Percentiles rank a stretch among this genome's conserved stretches.
phyloP scores from a whole-genome alignment of 2,888 invertebrate genomes.

The Xestia c-nigrum region DNA sequence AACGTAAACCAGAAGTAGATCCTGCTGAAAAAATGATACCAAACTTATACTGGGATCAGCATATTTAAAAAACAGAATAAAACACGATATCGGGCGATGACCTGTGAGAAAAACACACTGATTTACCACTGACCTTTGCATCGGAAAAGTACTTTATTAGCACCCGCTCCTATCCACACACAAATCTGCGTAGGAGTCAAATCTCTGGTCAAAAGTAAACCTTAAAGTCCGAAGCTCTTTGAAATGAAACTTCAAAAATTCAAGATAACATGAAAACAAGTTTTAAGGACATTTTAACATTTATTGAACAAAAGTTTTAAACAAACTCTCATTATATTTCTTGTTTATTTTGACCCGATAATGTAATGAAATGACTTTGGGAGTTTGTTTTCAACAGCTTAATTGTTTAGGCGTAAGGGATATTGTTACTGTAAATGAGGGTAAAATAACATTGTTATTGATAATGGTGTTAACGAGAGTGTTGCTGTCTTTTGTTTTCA shows the following conservation, averaged over 20 bases:
- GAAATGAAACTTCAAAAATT: slow-evolving; percentile 29
- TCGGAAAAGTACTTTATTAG: not conserved
- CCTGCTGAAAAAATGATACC: not conserved
- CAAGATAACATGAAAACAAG: slow-evolving; percentile 26
- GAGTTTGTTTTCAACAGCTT: slow-evolving; percentile 36
- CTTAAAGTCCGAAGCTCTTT: slow-evolving; percentile 9
- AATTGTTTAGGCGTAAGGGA: slow-evolving; percentile 33
- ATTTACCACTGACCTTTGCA: not conserved
- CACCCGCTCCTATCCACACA: not conserved
- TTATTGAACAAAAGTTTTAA: slow-evolving; percentile 33
- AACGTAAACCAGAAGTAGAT: too few species aligned
- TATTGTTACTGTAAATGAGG: slow-evolving; percentile 30
- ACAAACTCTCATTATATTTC: slow-evolving; percentile 17
- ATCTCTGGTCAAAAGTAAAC: not conserved
- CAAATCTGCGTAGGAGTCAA: slow-evolving; percentile 1
- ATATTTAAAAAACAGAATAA: not conserved
- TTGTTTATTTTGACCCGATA: slow-evolving; percentile 37
- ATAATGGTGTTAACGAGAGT: not conserved
- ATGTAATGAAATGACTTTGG: slow-evolving; percentile 27
- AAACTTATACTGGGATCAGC: not conserved
- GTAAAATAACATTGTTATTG: slow-evolving; percentile 6
- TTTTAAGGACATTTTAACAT: slow-evolving; percentile 14
- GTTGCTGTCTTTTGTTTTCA: slow-evolving; percentile 8
- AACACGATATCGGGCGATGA: not conserved
- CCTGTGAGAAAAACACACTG: not conserved